A percentile compares a stretch with the other conserved stretches of the same genome.
These are phyloP conservation scores for Stenurella melanura DNA, from an alignment of 2,888 invertebrate genomes.

Conservation along the genomic window DNA sequence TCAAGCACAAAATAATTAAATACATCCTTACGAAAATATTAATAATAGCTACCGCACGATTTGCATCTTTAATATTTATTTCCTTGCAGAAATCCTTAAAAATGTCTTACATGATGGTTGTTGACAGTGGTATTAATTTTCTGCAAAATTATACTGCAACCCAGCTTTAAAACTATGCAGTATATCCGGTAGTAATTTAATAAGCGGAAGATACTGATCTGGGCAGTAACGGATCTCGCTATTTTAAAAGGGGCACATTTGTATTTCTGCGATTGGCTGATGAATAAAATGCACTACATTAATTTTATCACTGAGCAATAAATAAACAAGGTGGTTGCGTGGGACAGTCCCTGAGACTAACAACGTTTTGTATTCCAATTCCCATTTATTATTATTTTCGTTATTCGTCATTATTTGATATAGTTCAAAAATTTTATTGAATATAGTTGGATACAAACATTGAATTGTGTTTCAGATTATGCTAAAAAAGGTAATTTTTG, in stretches of 20 bases:
- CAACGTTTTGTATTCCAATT: too few relatives aligned
- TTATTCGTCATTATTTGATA: too few relatives aligned
- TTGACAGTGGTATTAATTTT: constrained; percentile 42
- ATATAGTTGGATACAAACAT: too few relatives aligned
- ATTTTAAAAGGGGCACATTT: constrained; percentile 2
- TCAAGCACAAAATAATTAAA: constrained; percentile 3
- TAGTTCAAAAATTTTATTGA: too few relatives aligned
- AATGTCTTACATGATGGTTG: constrained; percentile 31
- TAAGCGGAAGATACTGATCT: constrained; percentile 41
- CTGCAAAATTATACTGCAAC: constrained; percentile 40
- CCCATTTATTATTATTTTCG: too few relatives aligned
- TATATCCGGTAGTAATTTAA: constrained; percentile 43
- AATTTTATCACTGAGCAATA: neutral
- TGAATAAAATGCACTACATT: neutral
- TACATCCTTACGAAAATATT: constrained; percentile 9
- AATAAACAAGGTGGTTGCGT: neutral
- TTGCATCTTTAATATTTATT: constrained; percentile 39
- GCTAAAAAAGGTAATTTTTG: too few relatives aligned
- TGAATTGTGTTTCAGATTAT: too few relatives aligned
- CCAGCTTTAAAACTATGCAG: constrained; percentile 42
- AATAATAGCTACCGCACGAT: constrained; percentile 33
- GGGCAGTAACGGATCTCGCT: neutral
- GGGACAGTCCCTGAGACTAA: too few relatives aligned
- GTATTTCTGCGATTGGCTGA: neutral
- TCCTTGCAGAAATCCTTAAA: constrained; percentile 31